phyloP scores from a whole-genome alignment of 1,140 invertebrate genomes.

The Phenacoccus solenopsis region DNA sequence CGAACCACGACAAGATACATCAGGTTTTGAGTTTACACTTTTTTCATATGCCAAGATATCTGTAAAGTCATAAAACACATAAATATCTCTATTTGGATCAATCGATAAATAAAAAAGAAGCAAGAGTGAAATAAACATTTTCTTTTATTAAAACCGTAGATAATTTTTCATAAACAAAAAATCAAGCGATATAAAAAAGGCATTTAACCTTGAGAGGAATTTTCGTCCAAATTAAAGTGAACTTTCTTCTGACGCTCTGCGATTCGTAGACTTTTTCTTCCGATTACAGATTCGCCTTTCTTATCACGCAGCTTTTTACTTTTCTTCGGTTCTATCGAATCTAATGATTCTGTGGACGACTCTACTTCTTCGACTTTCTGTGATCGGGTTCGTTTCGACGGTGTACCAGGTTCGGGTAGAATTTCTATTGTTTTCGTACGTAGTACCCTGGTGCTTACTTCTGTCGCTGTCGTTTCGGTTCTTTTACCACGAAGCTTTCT shows the following conservation, averaged over 20 bases:
- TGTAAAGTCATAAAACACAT: slow-evolving; percentile 11
- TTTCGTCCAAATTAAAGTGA: neutral
- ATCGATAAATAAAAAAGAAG: neutral
- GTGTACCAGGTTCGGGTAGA: too few relatives aligned
- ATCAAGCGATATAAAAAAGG: neutral
- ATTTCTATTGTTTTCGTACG: too few relatives aligned
- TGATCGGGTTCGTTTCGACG: too few relatives aligned
- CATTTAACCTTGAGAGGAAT: neutral
- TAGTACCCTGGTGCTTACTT: too few relatives aligned
- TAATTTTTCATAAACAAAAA: too few relatives aligned
- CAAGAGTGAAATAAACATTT: neutral
- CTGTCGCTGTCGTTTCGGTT: too few relatives aligned
- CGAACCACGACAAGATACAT: slow-evolving; percentile 10
- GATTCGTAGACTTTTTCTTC: neutral
- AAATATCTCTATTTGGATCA: neutral
- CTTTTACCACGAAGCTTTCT: too few relatives aligned
- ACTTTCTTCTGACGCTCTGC: neutral
- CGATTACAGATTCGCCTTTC: too few relatives aligned
- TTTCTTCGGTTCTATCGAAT: too few relatives aligned
- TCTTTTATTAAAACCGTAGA: neutral
- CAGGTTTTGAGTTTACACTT: slow-evolving; percentile 1
- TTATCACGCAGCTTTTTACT: too few relatives aligned
- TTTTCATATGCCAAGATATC: slow-evolving; percentile 15
- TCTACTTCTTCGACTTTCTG: too few relatives aligned
- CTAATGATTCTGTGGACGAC: too few relatives aligned